A percentile compares a stretch with the other conserved stretches of the same genome.
phyloP scores from a whole-genome alignment of 2,797 vertebrate genomes.

The Valencia hispanica region DNA sequence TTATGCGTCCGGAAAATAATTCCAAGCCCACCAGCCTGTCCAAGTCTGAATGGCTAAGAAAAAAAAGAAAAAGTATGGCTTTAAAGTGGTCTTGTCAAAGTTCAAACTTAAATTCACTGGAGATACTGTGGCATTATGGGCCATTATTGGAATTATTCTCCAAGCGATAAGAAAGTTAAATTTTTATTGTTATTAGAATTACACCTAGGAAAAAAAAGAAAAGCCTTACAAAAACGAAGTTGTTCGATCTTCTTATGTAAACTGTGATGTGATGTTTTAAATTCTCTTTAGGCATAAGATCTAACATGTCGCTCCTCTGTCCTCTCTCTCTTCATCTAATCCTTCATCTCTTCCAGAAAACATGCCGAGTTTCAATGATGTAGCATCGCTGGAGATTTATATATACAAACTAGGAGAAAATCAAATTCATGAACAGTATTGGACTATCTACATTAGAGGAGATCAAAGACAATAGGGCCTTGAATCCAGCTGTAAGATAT shows the following conservation, averaged over 20 bases:
- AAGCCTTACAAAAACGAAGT: background rate
- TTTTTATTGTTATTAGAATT: background rate
- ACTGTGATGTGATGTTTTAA: constrained; percentile 42
- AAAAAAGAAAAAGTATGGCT: background rate
- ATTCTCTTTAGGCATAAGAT: constrained; percentile 20
- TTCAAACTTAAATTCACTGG: background rate
- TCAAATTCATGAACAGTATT: constrained; percentile 35
- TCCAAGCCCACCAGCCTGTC: no score
- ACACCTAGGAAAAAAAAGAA: background rate
- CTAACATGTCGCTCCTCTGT: constrained; percentile 18
- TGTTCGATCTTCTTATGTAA: constrained; percentile 32
- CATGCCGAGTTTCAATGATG: constrained; percentile 24
- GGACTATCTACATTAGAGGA: constrained; percentile 2
- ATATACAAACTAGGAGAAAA: constrained; percentile 24
- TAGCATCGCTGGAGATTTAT: constrained; percentile 20
- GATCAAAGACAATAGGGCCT: constrained; percentile 23
- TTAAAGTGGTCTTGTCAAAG: background rate
- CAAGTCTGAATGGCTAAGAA: background rate
- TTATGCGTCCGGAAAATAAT: background rate
- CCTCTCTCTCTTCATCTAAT: background rate
- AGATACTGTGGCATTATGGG: background rate
- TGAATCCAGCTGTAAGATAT: constrained; percentile 39
- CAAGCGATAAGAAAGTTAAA: background rate
- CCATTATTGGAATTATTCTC: background rate
- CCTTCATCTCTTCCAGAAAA: constrained; percentile 6